Conservation (phyloP, 2,113 vertebrate species). For the Lophius piscatorius region DNA sequence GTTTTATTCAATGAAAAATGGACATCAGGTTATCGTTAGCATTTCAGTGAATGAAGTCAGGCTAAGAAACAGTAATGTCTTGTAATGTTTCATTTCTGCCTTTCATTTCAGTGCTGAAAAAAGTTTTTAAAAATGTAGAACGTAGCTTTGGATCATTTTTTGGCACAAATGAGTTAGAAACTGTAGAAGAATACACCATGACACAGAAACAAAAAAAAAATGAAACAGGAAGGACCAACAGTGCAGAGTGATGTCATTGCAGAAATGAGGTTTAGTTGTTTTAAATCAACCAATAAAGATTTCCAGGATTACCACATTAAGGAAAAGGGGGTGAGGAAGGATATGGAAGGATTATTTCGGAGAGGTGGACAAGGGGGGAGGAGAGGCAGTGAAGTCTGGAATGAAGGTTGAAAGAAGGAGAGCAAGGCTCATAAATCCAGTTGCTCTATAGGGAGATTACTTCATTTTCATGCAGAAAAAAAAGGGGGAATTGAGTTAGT, state of each 20-base stretch:
- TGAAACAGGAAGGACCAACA: no score
- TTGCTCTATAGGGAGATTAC: constrained; percentile 31
- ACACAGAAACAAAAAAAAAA: no score
- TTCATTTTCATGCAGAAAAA: constrained; percentile 20
- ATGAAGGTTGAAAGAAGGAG: constrained; percentile 18
- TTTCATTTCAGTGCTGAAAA: no score
- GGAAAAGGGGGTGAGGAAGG: not conserved
- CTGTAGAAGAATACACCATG: no score
- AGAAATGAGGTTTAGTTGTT: not conserved
- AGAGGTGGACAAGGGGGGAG: constrained; percentile 5
- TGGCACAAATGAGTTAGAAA: no score
- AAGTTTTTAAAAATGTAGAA: no score
- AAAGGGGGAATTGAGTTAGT: constrained; percentile 17
- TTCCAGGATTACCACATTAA: not conserved
- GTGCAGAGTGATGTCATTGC: not conserved
- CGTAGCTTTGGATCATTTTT: no score
- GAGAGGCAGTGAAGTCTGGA: not conserved
- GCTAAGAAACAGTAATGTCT: no score
- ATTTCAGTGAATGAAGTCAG: no score
- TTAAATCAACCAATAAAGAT: not conserved
- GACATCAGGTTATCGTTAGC: no score
- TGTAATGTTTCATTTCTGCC: no score
- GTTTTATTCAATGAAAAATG: no score
- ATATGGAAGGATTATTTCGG: not conserved
- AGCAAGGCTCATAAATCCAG: constrained; percentile 29